These are phyloP conservation scores for Gymnoscopelus microlampas DNA, from an alignment of 2,797 vertebrate species.

Conservation along the genomic window DNA sequence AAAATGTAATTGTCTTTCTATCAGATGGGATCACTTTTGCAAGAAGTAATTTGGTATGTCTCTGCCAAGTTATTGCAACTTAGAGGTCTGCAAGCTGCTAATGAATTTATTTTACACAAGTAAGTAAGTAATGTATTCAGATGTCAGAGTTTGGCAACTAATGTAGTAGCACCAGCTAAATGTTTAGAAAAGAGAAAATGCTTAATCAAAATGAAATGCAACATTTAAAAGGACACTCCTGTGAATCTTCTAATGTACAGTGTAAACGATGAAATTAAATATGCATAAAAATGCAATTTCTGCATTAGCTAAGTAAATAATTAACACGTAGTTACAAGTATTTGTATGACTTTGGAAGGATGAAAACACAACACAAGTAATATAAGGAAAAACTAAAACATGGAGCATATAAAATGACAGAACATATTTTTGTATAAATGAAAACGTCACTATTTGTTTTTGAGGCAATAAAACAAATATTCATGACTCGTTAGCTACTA, in stretches of 20 bases:
- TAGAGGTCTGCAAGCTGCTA: no score
- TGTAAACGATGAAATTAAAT: constrained; percentile 35
- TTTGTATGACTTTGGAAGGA: constrained; percentile 18
- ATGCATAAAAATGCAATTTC: constrained; percentile 35
- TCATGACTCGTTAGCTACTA: constrained; percentile 15
- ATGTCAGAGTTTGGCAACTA: not conserved
- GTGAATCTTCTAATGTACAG: constrained; percentile 41
- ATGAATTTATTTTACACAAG: not conserved
- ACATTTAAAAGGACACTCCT: constrained; percentile 53
- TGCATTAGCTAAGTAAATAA: constrained; percentile 30
- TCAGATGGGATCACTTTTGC: no score
- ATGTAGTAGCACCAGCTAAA: not conserved
- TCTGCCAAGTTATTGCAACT: no score
- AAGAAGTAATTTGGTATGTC: no score
- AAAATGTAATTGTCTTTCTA: no score
- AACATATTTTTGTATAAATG: constrained; percentile 17
- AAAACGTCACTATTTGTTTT: constrained; percentile 12
- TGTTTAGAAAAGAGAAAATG: constrained; percentile 32
- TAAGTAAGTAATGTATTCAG: no score
- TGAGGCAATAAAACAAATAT: constrained; percentile 11
- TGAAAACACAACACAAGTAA: constrained; percentile 12
- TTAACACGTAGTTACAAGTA: constrained; percentile 20
- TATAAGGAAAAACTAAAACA: not conserved
- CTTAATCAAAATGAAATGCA: constrained; percentile 46
- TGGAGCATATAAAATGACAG: not conserved